Evolutionary conservation across 35 echinoderm and acorn worm species (phyloP), one percentile per base, ranked within the genome.

Genomic region (Ophioderma brevispina): DNA sequence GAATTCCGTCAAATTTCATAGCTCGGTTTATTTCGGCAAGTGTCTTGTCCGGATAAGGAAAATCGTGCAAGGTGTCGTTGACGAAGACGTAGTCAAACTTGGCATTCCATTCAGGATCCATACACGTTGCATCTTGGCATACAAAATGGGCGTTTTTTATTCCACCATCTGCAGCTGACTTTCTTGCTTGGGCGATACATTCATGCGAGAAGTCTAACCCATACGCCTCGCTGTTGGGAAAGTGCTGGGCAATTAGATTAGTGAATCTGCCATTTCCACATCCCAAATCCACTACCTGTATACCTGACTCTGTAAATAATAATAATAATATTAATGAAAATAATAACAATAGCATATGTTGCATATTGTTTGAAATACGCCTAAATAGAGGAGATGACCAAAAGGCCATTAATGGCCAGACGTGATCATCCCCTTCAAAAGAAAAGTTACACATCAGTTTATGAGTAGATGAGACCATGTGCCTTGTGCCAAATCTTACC

Each of bases 81-180:
- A 92, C 63, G 6, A 91, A 86, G 37, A 89, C 87, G 63, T 92
- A 89, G 52, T 95, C 93, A 76, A 94, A 98, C 39, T 82, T 98
- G 18, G 76, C 33, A 0, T 23, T 80, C 96, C 96, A 98, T 4
- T 94, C 96, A 30, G 31, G 50, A 2, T 92, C 89, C 38, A 98
- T 82, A 0, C 34, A 33, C 19, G 92, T 64, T 15, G 86, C 96
- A 52, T 98, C 96, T 23, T 80, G 31, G 19, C 37, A 33, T 6
- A 78, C 25, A 41, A 95, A 98, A 21, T 64, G 0, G 3, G 79
- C 39, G 56, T 98, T 98, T 38, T 75, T 92, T 1, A 98, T 85
- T 36, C 64, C 77, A 21, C 85, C n/a, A 17, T 37, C 21, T 32
- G 18, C 39, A 0, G 92, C 90, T 42, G 81, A 75, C 21, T 82